Evolutionary conservation across 1,140 invertebrate genomes (phyloP), one percentile per base, ranked within the genome.

Genomic region (Diachasma alloeum): DNA sequence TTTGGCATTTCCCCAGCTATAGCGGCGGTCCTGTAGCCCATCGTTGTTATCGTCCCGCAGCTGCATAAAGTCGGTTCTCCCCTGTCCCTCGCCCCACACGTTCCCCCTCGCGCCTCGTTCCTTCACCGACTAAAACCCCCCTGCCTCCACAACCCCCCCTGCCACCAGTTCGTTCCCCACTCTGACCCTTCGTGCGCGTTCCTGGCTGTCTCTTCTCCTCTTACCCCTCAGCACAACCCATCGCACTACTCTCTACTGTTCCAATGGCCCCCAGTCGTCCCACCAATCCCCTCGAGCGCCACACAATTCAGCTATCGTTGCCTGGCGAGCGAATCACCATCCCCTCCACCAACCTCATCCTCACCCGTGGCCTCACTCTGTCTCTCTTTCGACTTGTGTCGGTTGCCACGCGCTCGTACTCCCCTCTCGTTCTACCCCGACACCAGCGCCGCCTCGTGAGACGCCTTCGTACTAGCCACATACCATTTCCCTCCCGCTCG

Each of bases 11-110:
- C 87, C 89, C 89, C 89, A 89, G 88, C 88, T 89, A 89, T 88
- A 88, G 87, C 87, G 84, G 82, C 85, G 76, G 86, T 90, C 89
- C 89, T 90, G 87, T 90, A 90, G 89, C 89, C 89, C 89, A 90
- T 90, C 88, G 88, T 89, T 90, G 89, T 90, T 90, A 90, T 90
- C 89, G 89, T 90, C 89, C 88, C 89, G 89, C 89, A 90, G 89
- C 89, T 90, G 89, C 89, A 90, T 90, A 90, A 90, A 90, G 80
- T 78, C 80, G 77, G 76, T 81, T 78, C 80, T 79, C 76, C 75
- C 80, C 68, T 46, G 48, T 53, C 70, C 68, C 42, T 53, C 70
- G 66, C 68, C 72, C 42, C 37, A 26, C 17, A 8, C 13, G 48
- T 56, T 22, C 48, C 59, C 26, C 66, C 68, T 31, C 17, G 15